Percentiles rank a stretch among this genome's conserved stretches.
These are phyloP conservation scores for Agrotis exclamationis DNA, from an alignment of 2,888 invertebrate genomes.

Conservation along the genomic window DNA sequence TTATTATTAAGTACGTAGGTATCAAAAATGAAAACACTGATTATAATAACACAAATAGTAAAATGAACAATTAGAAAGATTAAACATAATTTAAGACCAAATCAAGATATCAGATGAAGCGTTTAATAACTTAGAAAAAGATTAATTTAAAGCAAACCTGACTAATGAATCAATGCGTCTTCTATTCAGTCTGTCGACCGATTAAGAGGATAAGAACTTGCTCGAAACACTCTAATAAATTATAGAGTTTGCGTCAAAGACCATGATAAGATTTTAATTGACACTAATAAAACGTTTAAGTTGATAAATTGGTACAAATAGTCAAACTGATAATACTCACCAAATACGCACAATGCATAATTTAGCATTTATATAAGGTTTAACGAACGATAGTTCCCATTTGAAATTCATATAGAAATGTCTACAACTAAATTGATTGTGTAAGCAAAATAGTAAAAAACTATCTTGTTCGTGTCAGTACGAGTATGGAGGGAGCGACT, in stretches of 20 bases:
- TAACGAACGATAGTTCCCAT: background rate
- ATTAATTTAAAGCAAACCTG: conserved; percentile 11
- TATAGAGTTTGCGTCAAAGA: background rate
- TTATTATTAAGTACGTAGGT: too few relatives aligned
- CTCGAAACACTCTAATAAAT: background rate
- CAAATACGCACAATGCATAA: background rate
- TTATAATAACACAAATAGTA: background rate
- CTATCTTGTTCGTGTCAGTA: too few relatives aligned
- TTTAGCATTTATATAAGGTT: background rate
- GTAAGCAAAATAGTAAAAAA: too few relatives aligned
- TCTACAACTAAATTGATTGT: too few relatives aligned
- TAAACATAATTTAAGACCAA: background rate
- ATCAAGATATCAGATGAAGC: background rate
- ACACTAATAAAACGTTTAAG: background rate
- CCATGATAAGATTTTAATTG: conserved; percentile 7
- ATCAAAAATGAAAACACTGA: background rate
- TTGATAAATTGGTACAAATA: conserved; percentile 1
- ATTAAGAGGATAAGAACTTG: background rate
- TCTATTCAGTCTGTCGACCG: background rate
- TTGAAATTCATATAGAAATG: too few relatives aligned
- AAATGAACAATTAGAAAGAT: background rate
- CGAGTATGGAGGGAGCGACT: too few relatives aligned
- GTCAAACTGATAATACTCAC: background rate
- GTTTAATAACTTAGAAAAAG: background rate
- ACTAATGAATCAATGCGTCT: conserved; percentile 3